A percentile compares a stretch with the other conserved stretches of the same genome.
phyloP scores from a whole-genome alignment of 2,888 invertebrate genomes.

The Lasioglossum marginatum region DNA sequence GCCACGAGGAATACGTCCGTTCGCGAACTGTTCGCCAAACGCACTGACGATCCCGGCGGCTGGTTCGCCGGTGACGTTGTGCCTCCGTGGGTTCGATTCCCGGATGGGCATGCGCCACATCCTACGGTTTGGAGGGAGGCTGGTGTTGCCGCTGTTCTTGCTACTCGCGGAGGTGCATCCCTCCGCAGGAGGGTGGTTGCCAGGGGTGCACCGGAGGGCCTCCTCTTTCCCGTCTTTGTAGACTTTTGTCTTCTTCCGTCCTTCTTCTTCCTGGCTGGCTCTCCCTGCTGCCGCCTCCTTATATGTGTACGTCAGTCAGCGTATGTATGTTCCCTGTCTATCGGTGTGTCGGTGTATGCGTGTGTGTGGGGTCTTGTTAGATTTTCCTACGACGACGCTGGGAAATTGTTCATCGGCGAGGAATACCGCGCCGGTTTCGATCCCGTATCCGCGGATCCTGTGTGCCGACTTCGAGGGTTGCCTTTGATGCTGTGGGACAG shows the following conservation, averaged over 20 bases:
- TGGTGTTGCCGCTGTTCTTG: constrained; percentile 57
- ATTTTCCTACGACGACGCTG: not conserved
- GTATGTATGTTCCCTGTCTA: not conserved
- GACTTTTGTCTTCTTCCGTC: constrained; percentile 33
- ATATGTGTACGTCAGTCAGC: not conserved
- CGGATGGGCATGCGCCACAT: constrained; percentile 83
- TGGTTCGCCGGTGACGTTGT: constrained; percentile 82
- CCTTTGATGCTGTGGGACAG: not conserved
- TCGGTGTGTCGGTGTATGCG: not conserved
- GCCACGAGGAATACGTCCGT: constrained; percentile 79
- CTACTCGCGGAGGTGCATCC: constrained; percentile 66
- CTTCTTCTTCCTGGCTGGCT: not conserved
- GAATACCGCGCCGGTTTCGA: constrained; percentile 9
- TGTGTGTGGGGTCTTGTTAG: not conserved
- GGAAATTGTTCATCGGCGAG: constrained; percentile 1
- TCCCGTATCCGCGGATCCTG: not conserved
- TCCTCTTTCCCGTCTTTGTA: constrained; percentile 43
- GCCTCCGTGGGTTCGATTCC: constrained; percentile 76
- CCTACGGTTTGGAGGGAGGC: constrained; percentile 72
- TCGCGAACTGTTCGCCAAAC: constrained; percentile 84
- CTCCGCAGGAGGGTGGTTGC: constrained; percentile 61
- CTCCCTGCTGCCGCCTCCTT: not conserved
- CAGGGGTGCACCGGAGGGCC: constrained; percentile 50
- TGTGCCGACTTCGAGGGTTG: not conserved
- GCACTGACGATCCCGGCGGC: constrained; percentile 82